Percentiles rank a stretch among this genome's conserved stretches.
Conservation (phyloP, 2,888 invertebrate genomes). For the Diarsia dahlii region DNA sequence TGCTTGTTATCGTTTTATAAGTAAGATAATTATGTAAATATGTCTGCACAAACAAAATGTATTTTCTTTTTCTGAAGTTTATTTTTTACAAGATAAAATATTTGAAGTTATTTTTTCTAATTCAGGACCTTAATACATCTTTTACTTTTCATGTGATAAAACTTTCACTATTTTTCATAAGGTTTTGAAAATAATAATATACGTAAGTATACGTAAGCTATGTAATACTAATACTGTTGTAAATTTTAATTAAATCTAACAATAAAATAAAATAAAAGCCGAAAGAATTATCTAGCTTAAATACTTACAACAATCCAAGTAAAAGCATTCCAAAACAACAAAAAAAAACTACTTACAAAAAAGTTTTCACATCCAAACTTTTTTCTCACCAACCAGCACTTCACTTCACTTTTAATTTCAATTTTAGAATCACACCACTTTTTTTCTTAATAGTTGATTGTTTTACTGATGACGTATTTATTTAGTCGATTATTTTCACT, state of each 20-base stretch:
- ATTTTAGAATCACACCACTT: conserved; percentile 46
- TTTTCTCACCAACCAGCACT: conserved; percentile 64
- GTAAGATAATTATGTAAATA: conserved; percentile 15
- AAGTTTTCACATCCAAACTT: conserved; percentile 74
- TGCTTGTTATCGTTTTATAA: conserved; percentile 7
- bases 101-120: neutral
- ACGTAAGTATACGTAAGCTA: neutral
- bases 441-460: conserved; percentile 26
- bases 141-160: neutral
- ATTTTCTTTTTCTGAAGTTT: neutral
- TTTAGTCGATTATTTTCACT: conserved; percentile 52
- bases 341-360: conserved; percentile 71
- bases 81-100: neutral
- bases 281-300: neutral
- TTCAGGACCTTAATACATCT: neutral
- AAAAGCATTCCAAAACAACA: conserved; percentile 38
- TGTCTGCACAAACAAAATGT: conserved; percentile 8
- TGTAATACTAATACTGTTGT: no score
- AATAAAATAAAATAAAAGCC: neutral
- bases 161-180: neutral
- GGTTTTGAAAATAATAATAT: neutral
- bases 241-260: neutral
- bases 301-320: conserved; percentile 13
- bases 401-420: conserved; percentile 67
- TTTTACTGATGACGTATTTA: conserved; percentile 18